Percentiles rank a stretch among this genome's conserved stretches.
These are phyloP conservation scores for Aelia acuminata DNA, from an alignment of 2,888 invertebrate species.

Conservation along the genomic window DNA sequence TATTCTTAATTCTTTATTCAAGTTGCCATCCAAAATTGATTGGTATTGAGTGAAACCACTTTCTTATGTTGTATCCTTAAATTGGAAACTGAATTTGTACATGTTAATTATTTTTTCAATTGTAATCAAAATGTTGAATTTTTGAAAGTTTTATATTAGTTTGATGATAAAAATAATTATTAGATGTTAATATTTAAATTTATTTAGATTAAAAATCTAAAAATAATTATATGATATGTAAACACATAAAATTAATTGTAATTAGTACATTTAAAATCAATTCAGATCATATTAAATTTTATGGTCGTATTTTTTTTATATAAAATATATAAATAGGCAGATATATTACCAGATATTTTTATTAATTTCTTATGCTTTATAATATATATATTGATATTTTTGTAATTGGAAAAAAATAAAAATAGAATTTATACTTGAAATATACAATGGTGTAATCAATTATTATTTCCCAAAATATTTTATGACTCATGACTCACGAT, in stretches of 20 bases:
- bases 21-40: conserved; percentile 73
- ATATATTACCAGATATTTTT: background rate
- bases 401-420: background rate
- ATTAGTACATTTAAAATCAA: no score
- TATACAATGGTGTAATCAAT: background rate
- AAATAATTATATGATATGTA: background rate
- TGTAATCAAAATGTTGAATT: background rate
- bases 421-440: background rate
- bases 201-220: background rate
- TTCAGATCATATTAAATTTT: background rate
- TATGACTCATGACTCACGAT: background rate
- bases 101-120: background rate
- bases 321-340: background rate
- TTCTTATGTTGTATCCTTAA: background rate
- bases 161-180: background rate
- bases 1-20: conserved; percentile 75
- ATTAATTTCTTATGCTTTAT: background rate
- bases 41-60: background rate
- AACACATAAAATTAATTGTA: no score
- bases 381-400: background rate
- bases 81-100: background rate
- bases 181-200: background rate
- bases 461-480: background rate
- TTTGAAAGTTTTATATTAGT: background rate
- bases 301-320: background rate